Conservation (phyloP, 2,797 vertebrate genomes). For the Amblyraja radiata region DNA sequence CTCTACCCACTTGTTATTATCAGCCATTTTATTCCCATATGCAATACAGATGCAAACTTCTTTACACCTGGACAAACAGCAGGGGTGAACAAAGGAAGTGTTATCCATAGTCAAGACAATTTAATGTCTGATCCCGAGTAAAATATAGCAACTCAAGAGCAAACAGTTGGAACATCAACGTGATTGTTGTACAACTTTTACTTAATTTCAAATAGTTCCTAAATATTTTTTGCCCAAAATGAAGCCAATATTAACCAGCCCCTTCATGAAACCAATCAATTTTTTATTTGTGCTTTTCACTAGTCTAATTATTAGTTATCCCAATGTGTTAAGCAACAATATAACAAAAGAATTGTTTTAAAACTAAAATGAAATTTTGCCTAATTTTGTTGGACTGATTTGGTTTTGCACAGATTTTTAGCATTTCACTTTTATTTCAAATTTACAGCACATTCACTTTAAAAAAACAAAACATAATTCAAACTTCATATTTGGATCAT, state of each 20-base stretch:
- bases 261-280: too few relatives aligned
- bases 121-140: neutral
- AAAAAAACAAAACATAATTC: too few relatives aligned
- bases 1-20: neutral
- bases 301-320: neutral
- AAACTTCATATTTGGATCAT: neutral
- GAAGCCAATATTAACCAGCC: too few relatives aligned
- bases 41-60: neutral
- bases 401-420: neutral
- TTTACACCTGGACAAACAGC: neutral
- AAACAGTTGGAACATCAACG: neutral
- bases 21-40: neutral
- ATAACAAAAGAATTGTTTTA: neutral
- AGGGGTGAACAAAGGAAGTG: neutral
- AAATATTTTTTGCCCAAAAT: neutral
- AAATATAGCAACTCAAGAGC: neutral
- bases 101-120: neutral
- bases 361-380: neutral
- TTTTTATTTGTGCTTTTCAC: too few relatives aligned
- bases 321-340: neutral
- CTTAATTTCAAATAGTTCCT: neutral
- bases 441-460: neutral
- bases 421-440: conserved; percentile 1
- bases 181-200: neutral
- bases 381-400: neutral